Evolutionary conservation across 2,797 vertebrate genomes (phyloP), one percentile per base, ranked within the genome.

Genomic region (Chelmon rostratus): DNA sequence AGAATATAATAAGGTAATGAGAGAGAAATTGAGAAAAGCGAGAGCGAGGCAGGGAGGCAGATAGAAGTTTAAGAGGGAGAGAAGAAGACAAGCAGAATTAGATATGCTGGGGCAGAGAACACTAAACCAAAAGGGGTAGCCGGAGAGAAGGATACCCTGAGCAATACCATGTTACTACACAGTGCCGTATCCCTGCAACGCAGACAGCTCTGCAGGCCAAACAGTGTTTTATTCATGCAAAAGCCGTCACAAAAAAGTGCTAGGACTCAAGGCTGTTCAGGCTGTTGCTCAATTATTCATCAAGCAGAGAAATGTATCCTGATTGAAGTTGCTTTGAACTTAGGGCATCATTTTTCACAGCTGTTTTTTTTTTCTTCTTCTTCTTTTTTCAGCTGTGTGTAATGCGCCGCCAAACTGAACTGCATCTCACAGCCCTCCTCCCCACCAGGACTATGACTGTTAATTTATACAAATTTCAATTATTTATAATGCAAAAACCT

Each of bases 291-390:
- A 96, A 96, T 96, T 94, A 96, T 96, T 96, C 94, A 96, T 95
- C 92, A 94, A 91, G 93, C 88, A 84, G 86, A 94, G 93, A 95
- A 94, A 95, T 94, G 93, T 91, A 95, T 94, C 93, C 92, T 95
- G 94, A 96, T 94, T 95, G 94, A 95, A 95, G 95, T 94, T 93
- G 86, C 94, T 96, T 96, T 96, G 94, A 96, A 95, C 94, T 94
- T 86, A 88, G 90, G 90, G 92, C 94, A 93, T 94, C 91, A 92
- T 95, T 94, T 93, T 93, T 94, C 93, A 91, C 84, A 87, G 91
- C 85, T 88, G 86, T 66, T 68, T 85, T 85, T 89, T 89, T 82
- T 54, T 28, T 47, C 33, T 53, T 49, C 19, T 21, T 75, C 18
- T 28, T 28, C 61, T 87, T 77, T 71, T 72, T 38, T 62, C 64